phyloP scores from a whole-genome alignment of 2,888 invertebrate species.

The Saturnia japonica region DNA sequence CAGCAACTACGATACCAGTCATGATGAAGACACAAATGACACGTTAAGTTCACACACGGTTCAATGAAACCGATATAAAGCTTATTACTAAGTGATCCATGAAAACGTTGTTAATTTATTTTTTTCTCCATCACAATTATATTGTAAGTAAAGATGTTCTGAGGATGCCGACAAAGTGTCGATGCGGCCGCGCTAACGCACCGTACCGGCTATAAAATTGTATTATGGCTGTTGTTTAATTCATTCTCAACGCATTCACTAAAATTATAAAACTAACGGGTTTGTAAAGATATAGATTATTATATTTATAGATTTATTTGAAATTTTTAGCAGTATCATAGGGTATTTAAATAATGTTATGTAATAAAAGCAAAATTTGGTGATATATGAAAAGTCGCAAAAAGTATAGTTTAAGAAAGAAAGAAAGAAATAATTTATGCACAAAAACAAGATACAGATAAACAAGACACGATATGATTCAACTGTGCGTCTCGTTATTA shows the following conservation, averaged over 20 bases:
- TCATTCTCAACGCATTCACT: conserved; percentile 22
- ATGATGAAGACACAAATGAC: neutral
- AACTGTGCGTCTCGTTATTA: no score
- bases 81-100: conserved; percentile 1
- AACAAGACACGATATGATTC: no score
- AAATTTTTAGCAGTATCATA: neutral
- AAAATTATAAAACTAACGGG: conserved; percentile 20
- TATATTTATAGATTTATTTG: conserved; percentile 10
- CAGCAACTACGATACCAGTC: no score
- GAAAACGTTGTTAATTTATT: neutral
- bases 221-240: conserved; percentile 21
- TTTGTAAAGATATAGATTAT: conserved; percentile 17
- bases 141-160: conserved; percentile 23
- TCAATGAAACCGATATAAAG: neutral
- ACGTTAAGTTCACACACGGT: neutral
- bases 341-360: neutral
- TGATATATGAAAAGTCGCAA: neutral
- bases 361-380: neutral
- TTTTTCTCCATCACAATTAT: conserved; percentile 11
- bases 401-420: no score
- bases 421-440: no score
- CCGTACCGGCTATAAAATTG: conserved; percentile 19
- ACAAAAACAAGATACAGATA: no score
- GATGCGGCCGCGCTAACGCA: conserved; percentile 16
- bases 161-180: conserved; percentile 22